Percentiles rank a stretch among this genome's conserved stretches.
phyloP scores from a whole-genome alignment of 1,140 invertebrate genomes.

The Nomia melanderi region DNA sequence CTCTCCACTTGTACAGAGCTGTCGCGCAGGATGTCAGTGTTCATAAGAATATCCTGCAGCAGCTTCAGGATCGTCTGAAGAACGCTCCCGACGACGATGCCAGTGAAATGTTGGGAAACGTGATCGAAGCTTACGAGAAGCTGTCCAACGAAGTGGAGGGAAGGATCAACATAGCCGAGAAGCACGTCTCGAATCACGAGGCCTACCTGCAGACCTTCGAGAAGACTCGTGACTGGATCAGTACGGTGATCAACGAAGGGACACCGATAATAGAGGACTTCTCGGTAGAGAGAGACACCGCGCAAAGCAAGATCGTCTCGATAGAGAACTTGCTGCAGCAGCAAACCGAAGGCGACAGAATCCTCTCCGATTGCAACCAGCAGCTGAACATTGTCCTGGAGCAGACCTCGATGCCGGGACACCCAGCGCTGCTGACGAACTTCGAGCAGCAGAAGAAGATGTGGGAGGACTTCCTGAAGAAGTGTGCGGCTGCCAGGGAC shows the following conservation, averaged over 20 bases:
- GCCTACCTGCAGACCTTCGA: constrained; percentile 90
- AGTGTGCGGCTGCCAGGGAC: constrained; percentile 85
- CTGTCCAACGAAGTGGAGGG: constrained; percentile 86
- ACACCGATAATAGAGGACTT: constrained; percentile 85
- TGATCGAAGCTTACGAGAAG: constrained; percentile 86
- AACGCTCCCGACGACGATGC: constrained; percentile 88
- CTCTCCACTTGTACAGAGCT: constrained; percentile 88
- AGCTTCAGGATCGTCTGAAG: constrained; percentile 88
- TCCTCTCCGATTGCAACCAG: constrained; percentile 86
- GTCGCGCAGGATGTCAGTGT: constrained; percentile 91
- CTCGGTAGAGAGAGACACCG: constrained; percentile 87
- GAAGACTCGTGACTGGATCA: constrained; percentile 87
- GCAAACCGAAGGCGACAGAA: constrained; percentile 87
- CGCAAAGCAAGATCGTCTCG: constrained; percentile 87
- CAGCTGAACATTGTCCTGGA: constrained; percentile 87
- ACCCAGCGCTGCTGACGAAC: constrained; percentile 87
- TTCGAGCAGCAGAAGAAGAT: constrained; percentile 88
- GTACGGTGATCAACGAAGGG: constrained; percentile 86
- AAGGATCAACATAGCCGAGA: constrained; percentile 85
- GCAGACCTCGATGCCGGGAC: constrained; percentile 90
- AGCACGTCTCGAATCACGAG: constrained; percentile 91
- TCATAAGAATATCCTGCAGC: constrained; percentile 89
- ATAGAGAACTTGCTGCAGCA: constrained; percentile 89
- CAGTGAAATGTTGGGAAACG: constrained; percentile 85
- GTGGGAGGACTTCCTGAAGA: constrained; percentile 89